Conservation (phyloP, 2,797 vertebrate species). For the Paguma larvata region DNA sequence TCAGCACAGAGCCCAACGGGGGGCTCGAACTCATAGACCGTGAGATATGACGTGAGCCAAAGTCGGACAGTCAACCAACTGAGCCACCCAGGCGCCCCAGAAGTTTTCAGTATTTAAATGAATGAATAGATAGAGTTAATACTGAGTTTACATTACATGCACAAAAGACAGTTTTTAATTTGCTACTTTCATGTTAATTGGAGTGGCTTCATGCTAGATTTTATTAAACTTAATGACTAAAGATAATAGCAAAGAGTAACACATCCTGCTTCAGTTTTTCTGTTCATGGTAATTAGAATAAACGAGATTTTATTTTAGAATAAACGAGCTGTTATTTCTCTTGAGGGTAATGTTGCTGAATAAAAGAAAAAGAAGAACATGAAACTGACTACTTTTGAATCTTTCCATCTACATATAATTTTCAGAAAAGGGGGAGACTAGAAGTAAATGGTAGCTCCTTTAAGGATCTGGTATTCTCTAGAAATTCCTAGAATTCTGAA, state of each 20-base stretch:
- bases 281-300: not conserved
- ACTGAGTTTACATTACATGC: not conserved
- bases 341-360: not conserved
- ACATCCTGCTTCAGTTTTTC: not conserved
- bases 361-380: not conserved
- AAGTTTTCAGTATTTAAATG: not conserved
- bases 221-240: not conserved
- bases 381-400: not conserved
- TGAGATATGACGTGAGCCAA: no score
- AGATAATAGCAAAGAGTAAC: not conserved
- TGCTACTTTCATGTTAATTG: not conserved
- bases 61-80: no score
- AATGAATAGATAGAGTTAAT: not conserved
- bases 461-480: not conserved
- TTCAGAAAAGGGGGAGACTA: not conserved
- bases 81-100: not conserved
- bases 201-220: not conserved
- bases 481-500: constrained; percentile 1
- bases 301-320: not conserved
- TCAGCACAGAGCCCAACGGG: no score
- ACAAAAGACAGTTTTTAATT: not conserved
- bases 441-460: not conserved
- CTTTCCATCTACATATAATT: not conserved
- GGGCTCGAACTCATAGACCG: no score
- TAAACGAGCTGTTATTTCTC: not conserved